A percentile compares a stretch with the other conserved stretches of the same genome.
Evolutionary conservation across 2,888 invertebrate genomes (phyloP).

Genomic region (Himalopsyche tibetana): DNA sequence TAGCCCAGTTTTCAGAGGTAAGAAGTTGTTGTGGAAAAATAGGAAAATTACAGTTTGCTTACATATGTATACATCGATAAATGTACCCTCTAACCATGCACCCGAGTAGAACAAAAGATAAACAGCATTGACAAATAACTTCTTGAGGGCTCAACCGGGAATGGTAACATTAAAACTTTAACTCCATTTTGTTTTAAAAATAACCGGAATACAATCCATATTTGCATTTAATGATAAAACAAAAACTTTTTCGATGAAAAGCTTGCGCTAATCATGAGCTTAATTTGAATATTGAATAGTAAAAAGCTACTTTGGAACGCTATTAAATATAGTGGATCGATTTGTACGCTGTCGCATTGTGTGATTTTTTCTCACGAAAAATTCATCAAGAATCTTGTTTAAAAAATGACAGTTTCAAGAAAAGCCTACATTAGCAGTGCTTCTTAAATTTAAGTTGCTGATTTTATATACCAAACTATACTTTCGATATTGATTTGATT

Average conservation of each 20-base stretch:
- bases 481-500: too few relatives aligned
- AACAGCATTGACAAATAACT: too few relatives aligned
- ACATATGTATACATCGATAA: too few relatives aligned
- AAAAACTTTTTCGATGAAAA: background rate
- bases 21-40: too few relatives aligned
- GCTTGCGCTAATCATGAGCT: slow-evolving; percentile 4
- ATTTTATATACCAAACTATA: too few relatives aligned
- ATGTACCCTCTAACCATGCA: too few relatives aligned
- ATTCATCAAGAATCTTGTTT: slow-evolving; percentile 11
- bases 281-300: slow-evolving; percentile 19
- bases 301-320: background rate
- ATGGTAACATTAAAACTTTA: too few relatives aligned
- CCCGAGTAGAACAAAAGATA: too few relatives aligned
- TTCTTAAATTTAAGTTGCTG: background rate
- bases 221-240: background rate
- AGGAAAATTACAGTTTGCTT: too few relatives aligned
- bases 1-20: too few relatives aligned
- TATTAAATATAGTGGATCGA: slow-evolving; percentile 20
- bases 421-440: background rate
- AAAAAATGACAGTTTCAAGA: slow-evolving; percentile 29
- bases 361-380: slow-evolving; percentile 15
- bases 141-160: too few relatives aligned
- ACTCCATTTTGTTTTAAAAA: background rate
- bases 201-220: background rate
- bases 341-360: slow-evolving; percentile 2